These are phyloP conservation scores for Zophobas atratus DNA, from an alignment of 1,140 invertebrate species.

Conservation along the genomic window DNA sequence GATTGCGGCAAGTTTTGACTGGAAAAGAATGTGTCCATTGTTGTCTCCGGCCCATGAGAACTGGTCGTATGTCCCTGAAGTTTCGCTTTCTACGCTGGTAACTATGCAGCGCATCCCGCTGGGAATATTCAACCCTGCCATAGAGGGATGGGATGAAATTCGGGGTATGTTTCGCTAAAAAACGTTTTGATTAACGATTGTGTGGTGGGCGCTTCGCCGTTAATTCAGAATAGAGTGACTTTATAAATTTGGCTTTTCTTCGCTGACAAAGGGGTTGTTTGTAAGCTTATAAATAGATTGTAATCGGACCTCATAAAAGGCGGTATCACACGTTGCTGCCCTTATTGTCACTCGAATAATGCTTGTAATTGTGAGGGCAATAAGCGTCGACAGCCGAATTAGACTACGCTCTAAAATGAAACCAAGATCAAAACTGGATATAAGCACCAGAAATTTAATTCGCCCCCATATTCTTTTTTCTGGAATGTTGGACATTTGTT, in stretches of 20 bases:
- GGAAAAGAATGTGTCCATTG: constrained; percentile 58
- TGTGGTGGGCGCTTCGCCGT: constrained; percentile 30
- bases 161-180: constrained; percentile 44
- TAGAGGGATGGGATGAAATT: constrained; percentile 38
- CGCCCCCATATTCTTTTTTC: too few relatives aligned
- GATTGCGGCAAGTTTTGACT: constrained; percentile 48
- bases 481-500: too few relatives aligned
- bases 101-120: constrained; percentile 40
- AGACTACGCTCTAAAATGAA: too few relatives aligned
- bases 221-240: constrained; percentile 39
- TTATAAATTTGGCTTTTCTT: constrained; percentile 35
- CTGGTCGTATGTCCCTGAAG: constrained; percentile 25
- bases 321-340: not conserved
- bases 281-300: constrained; percentile 18
- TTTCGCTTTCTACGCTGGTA: constrained; percentile 36
- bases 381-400: not conserved
- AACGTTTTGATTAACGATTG: constrained; percentile 47
- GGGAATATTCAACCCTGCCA: constrained; percentile 37
- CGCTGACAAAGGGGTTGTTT: constrained; percentile 14
- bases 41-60: constrained; percentile 58
- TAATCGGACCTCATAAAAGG: not conserved
- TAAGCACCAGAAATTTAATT: too few relatives aligned
- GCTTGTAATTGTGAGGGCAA: not conserved
- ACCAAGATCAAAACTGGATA: too few relatives aligned
- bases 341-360: not conserved